These are phyloP conservation scores for Cosmorhoe ocellata DNA, from an alignment of 2,888 invertebrate genomes.

Conservation along the genomic window DNA sequence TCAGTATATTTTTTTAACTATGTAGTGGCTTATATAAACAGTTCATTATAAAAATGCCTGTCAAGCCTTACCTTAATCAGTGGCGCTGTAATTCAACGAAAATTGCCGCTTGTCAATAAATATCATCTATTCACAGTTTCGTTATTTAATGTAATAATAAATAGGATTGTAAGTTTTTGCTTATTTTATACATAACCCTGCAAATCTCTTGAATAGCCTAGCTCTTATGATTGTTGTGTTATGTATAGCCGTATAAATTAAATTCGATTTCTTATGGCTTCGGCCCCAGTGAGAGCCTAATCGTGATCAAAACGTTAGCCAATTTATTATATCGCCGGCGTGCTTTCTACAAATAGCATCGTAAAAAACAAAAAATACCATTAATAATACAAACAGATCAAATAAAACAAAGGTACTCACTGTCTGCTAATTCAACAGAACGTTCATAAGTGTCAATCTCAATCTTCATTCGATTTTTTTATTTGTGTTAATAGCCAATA, in stretches of 20 bases:
- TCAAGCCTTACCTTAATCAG: no score
- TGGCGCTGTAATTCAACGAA: no score
- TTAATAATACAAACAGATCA: slow-evolving; percentile 29
- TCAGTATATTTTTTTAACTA: no score
- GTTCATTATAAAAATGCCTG: no score
- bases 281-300: slow-evolving; percentile 42
- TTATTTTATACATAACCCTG: no score
- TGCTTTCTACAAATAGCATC: slow-evolving; percentile 47
- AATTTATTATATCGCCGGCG: slow-evolving; percentile 53
- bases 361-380: slow-evolving; percentile 43
- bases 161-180: no score
- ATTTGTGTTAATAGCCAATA: no score
- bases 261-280: slow-evolving; percentile 53
- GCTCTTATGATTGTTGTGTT: slow-evolving; percentile 4
- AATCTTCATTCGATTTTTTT: slow-evolving; percentile 7
- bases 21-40: no score
- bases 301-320: slow-evolving; percentile 60
- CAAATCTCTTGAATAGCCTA: not conserved
- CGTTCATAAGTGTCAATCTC: slow-evolving; percentile 7
- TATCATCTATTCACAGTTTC: no score
- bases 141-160: no score
- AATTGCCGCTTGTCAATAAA: no score
- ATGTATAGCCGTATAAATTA: slow-evolving; percentile 52
- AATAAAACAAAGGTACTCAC: slow-evolving; percentile 15
- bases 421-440: slow-evolving; percentile 2